Percentiles rank a stretch among this genome's conserved stretches.
Evolutionary conservation across 92 coral and sea anemone genomes (phyloP).

Genomic region (Epizoanthus rinbou): DNA sequence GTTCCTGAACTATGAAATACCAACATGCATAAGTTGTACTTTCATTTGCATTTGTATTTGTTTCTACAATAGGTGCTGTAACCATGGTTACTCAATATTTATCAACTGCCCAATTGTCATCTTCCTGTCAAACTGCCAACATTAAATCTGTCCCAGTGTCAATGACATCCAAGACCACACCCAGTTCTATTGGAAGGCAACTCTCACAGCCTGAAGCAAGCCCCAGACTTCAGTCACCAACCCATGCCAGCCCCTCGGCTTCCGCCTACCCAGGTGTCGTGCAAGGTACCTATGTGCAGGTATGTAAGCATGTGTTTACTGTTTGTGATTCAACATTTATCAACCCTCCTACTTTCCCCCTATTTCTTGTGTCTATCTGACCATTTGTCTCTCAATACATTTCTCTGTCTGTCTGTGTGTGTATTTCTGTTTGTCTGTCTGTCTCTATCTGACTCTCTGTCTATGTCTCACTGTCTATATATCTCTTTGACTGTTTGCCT

Average conservation of each 20-base stretch:
- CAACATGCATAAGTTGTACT: too few species aligned
- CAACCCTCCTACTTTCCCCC: too few species aligned
- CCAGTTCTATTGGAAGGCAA: constrained; percentile 56
- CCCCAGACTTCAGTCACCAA: constrained; percentile 64
- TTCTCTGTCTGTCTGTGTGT: too few species aligned
- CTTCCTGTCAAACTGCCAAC: constrained; percentile 47
- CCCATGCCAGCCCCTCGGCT: constrained; percentile 31
- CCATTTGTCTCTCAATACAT: too few species aligned
- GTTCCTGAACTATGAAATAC: too few species aligned
- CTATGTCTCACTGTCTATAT: too few species aligned
- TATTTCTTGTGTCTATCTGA: too few species aligned
- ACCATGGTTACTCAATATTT: constrained; percentile 52
- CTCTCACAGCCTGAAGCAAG: constrained; percentile 62
- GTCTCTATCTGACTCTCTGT: too few species aligned
- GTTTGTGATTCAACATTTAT: too few species aligned
- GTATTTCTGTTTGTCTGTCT: too few species aligned
- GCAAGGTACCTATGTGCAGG: constrained; percentile 49
- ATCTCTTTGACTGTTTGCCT: too few species aligned
- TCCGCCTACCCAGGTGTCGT: constrained; percentile 27
- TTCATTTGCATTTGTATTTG: too few species aligned
- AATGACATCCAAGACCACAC: constrained; percentile 50
- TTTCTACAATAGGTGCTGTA: constrained; percentile 17
- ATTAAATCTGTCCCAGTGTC: constrained; percentile 55
- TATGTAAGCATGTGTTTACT: constrained; percentile 59
- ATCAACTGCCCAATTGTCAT: constrained; percentile 61